These are phyloP conservation scores for Tiliacea aurago DNA, from an alignment of 2,888 invertebrate species.

Conservation along the genomic window DNA sequence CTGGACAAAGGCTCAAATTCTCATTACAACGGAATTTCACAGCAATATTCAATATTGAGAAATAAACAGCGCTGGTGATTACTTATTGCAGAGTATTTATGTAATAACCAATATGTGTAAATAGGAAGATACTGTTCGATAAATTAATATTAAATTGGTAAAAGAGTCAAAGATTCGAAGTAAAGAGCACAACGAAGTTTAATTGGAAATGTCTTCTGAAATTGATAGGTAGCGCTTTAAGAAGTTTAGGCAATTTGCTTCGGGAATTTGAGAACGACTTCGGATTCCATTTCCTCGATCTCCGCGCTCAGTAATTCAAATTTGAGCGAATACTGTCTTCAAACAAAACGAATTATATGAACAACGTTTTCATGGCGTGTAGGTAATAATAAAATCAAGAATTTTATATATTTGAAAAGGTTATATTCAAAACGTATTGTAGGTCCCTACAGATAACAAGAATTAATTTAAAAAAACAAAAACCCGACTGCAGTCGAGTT, in stretches of 20 bases:
- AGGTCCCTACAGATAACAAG: background rate
- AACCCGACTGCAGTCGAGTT: too few relatives aligned
- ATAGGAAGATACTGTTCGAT: conserved; percentile 39
- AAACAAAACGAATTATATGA: conserved; percentile 52
- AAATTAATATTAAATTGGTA: conserved; percentile 50
- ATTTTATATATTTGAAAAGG: background rate
- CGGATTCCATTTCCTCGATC: conserved; percentile 74
- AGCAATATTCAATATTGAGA: conserved; percentile 67
- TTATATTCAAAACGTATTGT: background rate
- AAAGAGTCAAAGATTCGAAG: conserved; percentile 61
- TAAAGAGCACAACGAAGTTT: conserved; percentile 81
- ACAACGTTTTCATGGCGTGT: conserved; percentile 33
- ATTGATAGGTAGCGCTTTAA: conserved; percentile 81
- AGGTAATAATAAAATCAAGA: background rate
- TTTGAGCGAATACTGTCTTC: conserved; percentile 63
- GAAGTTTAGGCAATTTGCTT: conserved; percentile 83
- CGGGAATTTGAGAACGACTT: conserved; percentile 76
- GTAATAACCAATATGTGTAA: conserved; percentile 14
- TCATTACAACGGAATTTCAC: conserved; percentile 73
- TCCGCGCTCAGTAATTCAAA: conserved; percentile 69
- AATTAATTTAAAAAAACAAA: too few relatives aligned
- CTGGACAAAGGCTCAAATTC: conserved; percentile 76
- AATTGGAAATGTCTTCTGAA: conserved; percentile 87
- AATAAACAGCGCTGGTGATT: conserved; percentile 20
- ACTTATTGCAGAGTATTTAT: conserved; percentile 9